These are phyloP conservation scores for Melanotaenia maccullochi DNA, from an alignment of 2,797 vertebrate genomes.

Conservation along the genomic window DNA sequence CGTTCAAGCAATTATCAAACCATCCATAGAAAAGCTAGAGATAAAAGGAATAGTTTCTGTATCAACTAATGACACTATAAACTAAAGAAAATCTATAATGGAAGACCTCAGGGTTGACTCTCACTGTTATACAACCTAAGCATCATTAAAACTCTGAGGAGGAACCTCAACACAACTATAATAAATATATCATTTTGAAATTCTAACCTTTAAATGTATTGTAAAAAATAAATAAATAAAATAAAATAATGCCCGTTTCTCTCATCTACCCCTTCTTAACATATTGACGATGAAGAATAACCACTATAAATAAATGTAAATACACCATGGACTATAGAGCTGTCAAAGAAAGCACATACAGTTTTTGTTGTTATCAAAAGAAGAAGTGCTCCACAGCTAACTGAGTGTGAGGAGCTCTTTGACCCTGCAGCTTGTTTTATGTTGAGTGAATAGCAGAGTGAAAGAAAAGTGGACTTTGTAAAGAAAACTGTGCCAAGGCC, in stretches of 20 bases:
- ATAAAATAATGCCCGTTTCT: background rate
- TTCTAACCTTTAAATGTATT: background rate
- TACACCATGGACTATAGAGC: slow-evolving; percentile 8
- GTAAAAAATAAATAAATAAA: background rate
- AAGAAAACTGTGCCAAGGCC: slow-evolving; percentile 18
- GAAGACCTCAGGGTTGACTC: background rate
- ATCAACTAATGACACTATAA: background rate
- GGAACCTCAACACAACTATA: background rate
- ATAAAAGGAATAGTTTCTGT: background rate
- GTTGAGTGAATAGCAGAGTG: slow-evolving; percentile 37
- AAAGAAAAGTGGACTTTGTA: slow-evolving; percentile 29
- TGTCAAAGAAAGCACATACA: slow-evolving; percentile 39
- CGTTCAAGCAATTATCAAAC: background rate
- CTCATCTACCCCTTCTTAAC: slow-evolving; percentile 1
- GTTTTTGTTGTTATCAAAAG: slow-evolving; percentile 29
- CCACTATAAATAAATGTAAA: slow-evolving; percentile 27
- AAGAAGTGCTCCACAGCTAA: slow-evolving; percentile 25
- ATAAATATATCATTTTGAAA: background rate
- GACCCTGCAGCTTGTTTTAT: too few species aligned
- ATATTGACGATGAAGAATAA: slow-evolving; percentile 20
- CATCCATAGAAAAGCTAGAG: background rate
- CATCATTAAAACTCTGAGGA: background rate
- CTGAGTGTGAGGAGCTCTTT: slow-evolving; percentile 30
- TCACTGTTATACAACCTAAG: background rate
- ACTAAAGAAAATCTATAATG: background rate